These are phyloP conservation scores for Mormyrus proboscirostris DNA, from an alignment of 2,797 vertebrate genomes.

Conservation along the genomic window DNA sequence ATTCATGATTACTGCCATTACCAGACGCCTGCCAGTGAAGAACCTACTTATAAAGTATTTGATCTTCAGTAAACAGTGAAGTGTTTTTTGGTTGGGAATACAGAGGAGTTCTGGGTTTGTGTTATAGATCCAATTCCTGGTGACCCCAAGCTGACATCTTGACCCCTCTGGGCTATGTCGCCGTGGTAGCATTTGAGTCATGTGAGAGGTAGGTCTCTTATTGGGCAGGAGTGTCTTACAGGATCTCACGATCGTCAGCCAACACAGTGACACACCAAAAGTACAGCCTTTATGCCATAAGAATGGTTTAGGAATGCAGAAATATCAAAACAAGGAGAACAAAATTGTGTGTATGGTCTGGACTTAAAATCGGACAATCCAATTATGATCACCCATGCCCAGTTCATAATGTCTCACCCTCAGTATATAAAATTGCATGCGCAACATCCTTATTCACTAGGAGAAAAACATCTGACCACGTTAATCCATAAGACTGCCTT, in stretches of 20 bases:
- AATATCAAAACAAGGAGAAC: background rate
- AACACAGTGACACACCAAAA: background rate
- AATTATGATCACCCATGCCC: background rate
- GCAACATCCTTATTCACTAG: background rate
- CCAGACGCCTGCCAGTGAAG: background rate
- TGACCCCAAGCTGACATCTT: background rate
- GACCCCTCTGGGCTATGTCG: background rate
- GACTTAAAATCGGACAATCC: background rate
- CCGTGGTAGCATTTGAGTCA: background rate
- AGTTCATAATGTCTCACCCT: background rate
- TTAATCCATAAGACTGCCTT: background rate
- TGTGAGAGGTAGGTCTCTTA: background rate
- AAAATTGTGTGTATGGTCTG: background rate
- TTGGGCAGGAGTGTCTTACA: background rate
- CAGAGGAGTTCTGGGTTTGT: background rate
- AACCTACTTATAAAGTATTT: background rate
- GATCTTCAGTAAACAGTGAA: background rate
- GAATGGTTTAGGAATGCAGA: background rate
- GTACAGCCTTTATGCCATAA: background rate
- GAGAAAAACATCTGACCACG: background rate
- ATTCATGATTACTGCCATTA: conserved; percentile 2
- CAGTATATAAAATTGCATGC: background rate
- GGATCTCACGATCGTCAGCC: background rate
- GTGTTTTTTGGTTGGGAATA: background rate
- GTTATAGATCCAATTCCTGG: background rate